Evolutionary conservation across 2,888 invertebrate species (phyloP).

Genomic region (Nomada ferruginata): DNA sequence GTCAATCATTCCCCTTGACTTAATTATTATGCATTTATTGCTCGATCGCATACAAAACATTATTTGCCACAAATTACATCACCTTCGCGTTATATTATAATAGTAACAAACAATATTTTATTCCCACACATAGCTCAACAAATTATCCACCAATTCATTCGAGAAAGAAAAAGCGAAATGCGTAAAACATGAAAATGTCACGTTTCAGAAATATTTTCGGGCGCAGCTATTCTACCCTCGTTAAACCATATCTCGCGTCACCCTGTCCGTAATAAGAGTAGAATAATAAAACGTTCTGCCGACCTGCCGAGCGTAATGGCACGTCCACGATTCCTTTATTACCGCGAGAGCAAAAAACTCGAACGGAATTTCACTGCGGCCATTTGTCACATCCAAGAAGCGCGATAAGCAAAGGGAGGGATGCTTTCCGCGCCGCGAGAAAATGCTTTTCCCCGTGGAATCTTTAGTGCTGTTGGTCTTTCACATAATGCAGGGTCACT

Average conservation of each 20-base stretch:
- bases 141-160: no score
- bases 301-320: neutral
- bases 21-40: no score
- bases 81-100: no score
- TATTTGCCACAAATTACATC: no score
- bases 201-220: no score
- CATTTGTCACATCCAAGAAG: slow-evolving; percentile 15
- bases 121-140: no score
- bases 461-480: slow-evolving; percentile 41
- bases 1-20: neutral
- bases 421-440: slow-evolving; percentile 19
- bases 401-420: slow-evolving; percentile 30
- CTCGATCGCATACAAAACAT: neutral
- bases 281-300: neutral
- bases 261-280: neutral
- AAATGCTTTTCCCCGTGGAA: slow-evolving; percentile 43
- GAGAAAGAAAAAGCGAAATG: no score
- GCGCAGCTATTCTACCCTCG: no score
- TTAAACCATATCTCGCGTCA: neutral
- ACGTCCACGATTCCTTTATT: neutral
- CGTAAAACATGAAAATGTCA: no score
- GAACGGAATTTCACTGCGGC: neutral
- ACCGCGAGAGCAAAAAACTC: neutral
- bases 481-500: slow-evolving; percentile 64
- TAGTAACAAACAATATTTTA: no score